Conservation (phyloP, 2,888 invertebrate genomes). For the Harmothoe impar region DNA sequence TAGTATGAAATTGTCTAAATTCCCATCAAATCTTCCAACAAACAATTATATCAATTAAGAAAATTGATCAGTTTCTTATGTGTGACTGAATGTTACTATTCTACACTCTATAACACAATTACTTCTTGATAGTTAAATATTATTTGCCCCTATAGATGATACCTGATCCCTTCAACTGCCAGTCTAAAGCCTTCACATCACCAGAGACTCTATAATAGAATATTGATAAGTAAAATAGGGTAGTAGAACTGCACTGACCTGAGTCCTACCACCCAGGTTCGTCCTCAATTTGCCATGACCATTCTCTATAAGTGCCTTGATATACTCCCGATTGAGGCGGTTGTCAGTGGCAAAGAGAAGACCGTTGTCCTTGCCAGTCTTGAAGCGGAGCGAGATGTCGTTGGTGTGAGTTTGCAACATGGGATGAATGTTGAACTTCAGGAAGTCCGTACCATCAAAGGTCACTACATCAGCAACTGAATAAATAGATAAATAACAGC, state of each 20-base stretch:
- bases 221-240: too few relatives aligned
- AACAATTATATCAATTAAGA: too few relatives aligned
- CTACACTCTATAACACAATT: too few relatives aligned
- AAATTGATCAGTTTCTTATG: too few relatives aligned
- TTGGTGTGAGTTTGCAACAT: slow-evolving; percentile 76
- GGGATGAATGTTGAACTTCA: slow-evolving; percentile 69
- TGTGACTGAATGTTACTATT: too few relatives aligned
- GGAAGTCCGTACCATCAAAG: slow-evolving; percentile 76
- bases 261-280: slow-evolving; percentile 73
- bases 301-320: slow-evolving; percentile 76
- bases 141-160: too few relatives aligned
- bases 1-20: too few relatives aligned
- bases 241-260: not conserved
- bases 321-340: slow-evolving; percentile 72
- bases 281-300: slow-evolving; percentile 77
- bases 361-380: slow-evolving; percentile 76
- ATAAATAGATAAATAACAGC: slow-evolving; percentile 5
- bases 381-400: slow-evolving; percentile 82
- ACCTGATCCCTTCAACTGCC: too few relatives aligned
- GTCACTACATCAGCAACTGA: slow-evolving; percentile 79
- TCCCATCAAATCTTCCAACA: too few relatives aligned
- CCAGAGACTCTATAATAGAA: too few relatives aligned
- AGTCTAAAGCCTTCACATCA: too few relatives aligned
- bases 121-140: too few relatives aligned
- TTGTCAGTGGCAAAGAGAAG: slow-evolving; percentile 79